Percentiles rank a stretch among this genome's conserved stretches.
These are phyloP conservation scores for Calameuta pallipes DNA, from an alignment of 2,888 invertebrate genomes.

Conservation along the genomic window DNA sequence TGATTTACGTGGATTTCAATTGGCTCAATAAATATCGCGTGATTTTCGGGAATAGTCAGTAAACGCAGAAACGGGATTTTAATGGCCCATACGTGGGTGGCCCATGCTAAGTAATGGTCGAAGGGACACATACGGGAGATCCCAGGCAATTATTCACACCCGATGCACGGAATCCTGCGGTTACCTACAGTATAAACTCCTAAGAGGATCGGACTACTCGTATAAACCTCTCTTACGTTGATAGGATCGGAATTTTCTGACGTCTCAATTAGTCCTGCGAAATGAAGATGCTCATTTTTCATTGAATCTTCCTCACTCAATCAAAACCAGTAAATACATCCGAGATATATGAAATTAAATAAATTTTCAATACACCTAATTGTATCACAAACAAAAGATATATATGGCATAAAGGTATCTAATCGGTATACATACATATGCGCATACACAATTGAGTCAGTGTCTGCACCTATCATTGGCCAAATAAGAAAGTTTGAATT, in stretches of 20 bases:
- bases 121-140: neutral
- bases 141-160: conserved; percentile 5
- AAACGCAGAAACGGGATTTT: neutral
- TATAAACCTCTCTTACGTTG: conserved; percentile 4
- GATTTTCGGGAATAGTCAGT: neutral
- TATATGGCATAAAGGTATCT: neutral
- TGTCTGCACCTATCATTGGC: neutral
- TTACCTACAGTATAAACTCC: neutral
- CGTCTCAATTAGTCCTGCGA: conserved; percentile 18
- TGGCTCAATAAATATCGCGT: neutral
- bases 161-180: conserved; percentile 1
- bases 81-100: neutral
- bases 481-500: neutral
- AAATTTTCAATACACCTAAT: neutral
- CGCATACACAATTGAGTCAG: neutral
- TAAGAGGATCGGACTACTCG: conserved; percentile 4
- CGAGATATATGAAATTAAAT: neutral
- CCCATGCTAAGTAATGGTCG: neutral
- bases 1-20: neutral
- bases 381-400: neutral
- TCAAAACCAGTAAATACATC: neutral
- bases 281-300: neutral
- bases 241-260: conserved; percentile 23
- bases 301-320: neutral
- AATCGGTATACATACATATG: neutral